These are phyloP conservation scores for Origma solitaria DNA, from an alignment of 2,113 vertebrate species.

Conservation along the genomic window DNA sequence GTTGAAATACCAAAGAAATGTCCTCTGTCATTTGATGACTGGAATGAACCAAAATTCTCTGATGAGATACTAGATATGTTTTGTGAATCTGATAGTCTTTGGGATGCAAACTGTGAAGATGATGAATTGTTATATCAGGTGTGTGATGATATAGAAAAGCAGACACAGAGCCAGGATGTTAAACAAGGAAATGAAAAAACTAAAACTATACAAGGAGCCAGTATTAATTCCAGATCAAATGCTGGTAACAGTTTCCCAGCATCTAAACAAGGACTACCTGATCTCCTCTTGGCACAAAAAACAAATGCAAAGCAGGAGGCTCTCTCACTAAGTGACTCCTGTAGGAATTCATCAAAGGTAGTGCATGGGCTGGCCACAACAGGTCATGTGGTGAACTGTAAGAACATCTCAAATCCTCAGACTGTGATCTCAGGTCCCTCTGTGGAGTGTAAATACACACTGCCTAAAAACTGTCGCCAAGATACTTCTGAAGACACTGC, in stretches of 20 bases:
- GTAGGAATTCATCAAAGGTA: neutral
- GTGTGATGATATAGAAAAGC: conserved; percentile 87
- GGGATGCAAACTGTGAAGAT: conserved; percentile 78
- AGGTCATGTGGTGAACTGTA: neutral
- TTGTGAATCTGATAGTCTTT: conserved; percentile 71
- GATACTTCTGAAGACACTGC: neutral
- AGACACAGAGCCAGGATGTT: conserved; percentile 71
- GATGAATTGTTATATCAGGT: conserved; percentile 86
- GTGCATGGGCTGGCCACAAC: neutral
- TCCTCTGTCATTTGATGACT: conserved; percentile 49
- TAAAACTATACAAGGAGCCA: neutral
- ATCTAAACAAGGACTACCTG: neutral
- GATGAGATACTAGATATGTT: conserved; percentile 69
- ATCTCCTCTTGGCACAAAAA: neutral
- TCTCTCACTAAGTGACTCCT: neutral
- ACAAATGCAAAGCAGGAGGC: neutral
- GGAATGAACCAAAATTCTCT: conserved; percentile 69
- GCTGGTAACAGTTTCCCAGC: neutral
- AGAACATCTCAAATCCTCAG: neutral
- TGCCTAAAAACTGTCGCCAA: neutral
- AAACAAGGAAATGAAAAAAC: conserved; percentile 28
- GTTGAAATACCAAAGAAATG: conserved; percentile 12
- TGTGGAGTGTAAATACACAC: neutral
- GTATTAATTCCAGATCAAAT: neutral
- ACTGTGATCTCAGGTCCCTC: neutral